phyloP scores from a whole-genome alignment of 1,140 invertebrate genomes.

The Heliconius hewitsoni region DNA sequence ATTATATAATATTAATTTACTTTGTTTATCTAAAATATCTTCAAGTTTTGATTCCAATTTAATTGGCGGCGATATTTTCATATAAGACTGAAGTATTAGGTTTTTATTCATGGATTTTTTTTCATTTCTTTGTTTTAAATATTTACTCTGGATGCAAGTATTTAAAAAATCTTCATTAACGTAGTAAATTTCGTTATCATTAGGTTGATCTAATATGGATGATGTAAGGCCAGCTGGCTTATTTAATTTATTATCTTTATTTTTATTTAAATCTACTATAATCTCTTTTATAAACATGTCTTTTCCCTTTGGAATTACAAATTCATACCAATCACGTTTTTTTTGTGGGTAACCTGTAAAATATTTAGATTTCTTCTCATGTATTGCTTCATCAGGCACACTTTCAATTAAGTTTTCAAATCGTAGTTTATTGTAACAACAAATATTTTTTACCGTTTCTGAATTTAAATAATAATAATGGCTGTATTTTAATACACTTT shows the following conservation, averaged over 20 bases:
- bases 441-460: not conserved
- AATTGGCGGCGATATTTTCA: not conserved
- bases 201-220: not conserved
- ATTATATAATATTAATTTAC: not conserved
- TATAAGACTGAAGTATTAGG: not conserved
- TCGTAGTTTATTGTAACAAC: not conserved
- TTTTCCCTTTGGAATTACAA: conserved; percentile 23
- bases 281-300: conserved; percentile 30
- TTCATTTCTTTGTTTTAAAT: not conserved
- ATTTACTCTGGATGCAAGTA: not conserved
- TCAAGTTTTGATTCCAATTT: not conserved
- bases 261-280: conserved; percentile 6
- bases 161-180: not conserved
- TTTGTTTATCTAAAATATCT: not conserved
- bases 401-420: not conserved
- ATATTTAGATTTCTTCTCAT: conserved; percentile 3
- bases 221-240: not conserved
- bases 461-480: conserved; percentile 33
- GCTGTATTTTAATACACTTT: conserved; percentile 26
- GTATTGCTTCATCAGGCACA: not conserved
- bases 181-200: not conserved
- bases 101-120: not conserved
- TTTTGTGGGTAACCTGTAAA: not conserved
- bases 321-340: conserved; percentile 1
- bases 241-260: not conserved